These are phyloP conservation scores for Cybosia mesomella DNA, from an alignment of 2,888 invertebrate species.

Conservation along the genomic window DNA sequence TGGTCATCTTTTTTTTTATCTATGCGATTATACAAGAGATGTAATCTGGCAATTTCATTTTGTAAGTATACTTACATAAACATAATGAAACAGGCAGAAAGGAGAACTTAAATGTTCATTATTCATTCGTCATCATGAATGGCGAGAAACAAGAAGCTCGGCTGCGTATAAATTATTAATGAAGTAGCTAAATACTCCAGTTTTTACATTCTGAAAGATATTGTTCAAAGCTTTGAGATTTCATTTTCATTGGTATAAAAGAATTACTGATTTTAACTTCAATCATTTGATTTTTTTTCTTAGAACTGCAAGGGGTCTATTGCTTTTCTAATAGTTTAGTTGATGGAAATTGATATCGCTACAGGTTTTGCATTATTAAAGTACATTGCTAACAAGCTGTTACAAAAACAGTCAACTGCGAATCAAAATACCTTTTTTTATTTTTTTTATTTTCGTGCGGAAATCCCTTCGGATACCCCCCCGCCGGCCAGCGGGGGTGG, in stretches of 20 bases:
- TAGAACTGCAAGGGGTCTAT: too few relatives aligned
- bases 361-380: too few relatives aligned
- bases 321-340: too few relatives aligned
- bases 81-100: conserved; percentile 33
- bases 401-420: too few relatives aligned
- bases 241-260: conserved; percentile 42
- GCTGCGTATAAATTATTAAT: conserved; percentile 58
- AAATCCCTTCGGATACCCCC: too few relatives aligned
- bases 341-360: background rate
- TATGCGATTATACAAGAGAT: background rate
- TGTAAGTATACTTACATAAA: conserved; percentile 28
- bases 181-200: conserved; percentile 51
- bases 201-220: conserved; percentile 56
- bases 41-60: conserved; percentile 1
- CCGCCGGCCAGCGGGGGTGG: too few relatives aligned
- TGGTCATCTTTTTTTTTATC: too few relatives aligned
- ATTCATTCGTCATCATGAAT: conserved; percentile 58
- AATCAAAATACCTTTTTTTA: too few relatives aligned
- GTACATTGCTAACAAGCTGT: too few relatives aligned
- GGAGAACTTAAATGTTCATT: conserved; percentile 53
- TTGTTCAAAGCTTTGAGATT: conserved; percentile 53
- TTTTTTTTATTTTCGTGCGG: too few relatives aligned
- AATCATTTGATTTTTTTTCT: background rate
- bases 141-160: conserved; percentile 48
- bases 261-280: background rate